Conservation (phyloP, 1,140 invertebrate genomes). For the Cryptotermes secundus region DNA sequence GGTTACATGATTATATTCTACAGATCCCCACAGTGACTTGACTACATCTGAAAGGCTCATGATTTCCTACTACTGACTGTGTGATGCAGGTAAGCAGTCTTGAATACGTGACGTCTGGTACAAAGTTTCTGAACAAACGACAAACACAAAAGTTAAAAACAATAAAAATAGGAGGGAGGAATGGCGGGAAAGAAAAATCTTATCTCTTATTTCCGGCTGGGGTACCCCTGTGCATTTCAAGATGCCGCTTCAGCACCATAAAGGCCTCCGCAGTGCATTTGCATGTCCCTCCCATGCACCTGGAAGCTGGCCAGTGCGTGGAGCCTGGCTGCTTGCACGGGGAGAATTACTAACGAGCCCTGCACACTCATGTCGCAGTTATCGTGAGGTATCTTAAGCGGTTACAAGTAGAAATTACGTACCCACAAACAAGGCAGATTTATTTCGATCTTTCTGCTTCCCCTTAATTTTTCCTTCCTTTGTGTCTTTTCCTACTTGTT, state of each 20-base stretch:
- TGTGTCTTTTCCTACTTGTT: too few species aligned
- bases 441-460: too few species aligned
- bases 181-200: slow-evolving; percentile 12
- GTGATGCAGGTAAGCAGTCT: not conserved
- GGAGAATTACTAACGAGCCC: not conserved
- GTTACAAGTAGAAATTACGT: too few species aligned
- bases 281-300: not conserved
- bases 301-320: not conserved
- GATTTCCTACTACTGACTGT: not conserved
- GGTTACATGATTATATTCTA: not conserved
- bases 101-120: not conserved
- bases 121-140: not conserved
- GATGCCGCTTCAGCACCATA: slow-evolving; percentile 10
- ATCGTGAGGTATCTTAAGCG: not conserved
- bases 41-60: not conserved
- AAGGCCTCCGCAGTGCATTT: not conserved
- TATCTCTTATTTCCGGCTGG: not conserved
- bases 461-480: too few species aligned
- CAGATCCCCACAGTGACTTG: not conserved
- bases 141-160: not conserved
- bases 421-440: too few species aligned
- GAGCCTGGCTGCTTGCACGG: not conserved
- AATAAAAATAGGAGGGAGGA: not conserved
- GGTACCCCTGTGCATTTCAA: not conserved
- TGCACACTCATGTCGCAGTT: not conserved